phyloP scores from a whole-genome alignment of 2,113 vertebrate species.

The Tupaia chinensis region DNA sequence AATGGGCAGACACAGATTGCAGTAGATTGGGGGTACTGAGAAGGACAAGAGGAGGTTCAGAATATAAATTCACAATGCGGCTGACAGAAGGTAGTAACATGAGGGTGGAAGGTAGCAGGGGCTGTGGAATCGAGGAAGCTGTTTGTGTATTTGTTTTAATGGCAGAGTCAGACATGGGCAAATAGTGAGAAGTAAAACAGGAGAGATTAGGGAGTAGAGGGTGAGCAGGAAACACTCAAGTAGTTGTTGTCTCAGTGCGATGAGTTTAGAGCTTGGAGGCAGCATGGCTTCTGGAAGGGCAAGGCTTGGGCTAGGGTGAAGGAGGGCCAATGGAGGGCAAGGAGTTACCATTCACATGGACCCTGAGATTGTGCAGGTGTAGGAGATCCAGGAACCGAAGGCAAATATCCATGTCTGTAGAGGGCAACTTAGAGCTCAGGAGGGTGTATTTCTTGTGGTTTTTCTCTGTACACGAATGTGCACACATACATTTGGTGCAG shows the following conservation, averaged over 20 bases:
- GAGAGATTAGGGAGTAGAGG: not conserved
- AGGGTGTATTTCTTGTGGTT: too few species aligned
- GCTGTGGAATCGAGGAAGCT: not conserved
- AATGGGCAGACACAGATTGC: fast-evolving
- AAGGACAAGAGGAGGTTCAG: not conserved
- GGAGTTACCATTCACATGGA: not conserved
- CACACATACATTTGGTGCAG: fast-evolving
- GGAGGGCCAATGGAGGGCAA: too few species aligned
- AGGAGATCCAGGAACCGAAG: not conserved
- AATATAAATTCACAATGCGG: not conserved
- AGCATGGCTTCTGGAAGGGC: not conserved
- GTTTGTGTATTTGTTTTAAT: not conserved
- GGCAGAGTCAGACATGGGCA: not conserved
- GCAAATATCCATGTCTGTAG: fast-evolving
- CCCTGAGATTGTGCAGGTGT: not conserved
- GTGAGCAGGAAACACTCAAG: not conserved
- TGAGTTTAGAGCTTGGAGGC: not conserved
- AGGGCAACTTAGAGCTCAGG: not conserved
- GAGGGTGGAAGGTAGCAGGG: not conserved
- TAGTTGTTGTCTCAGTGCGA: not conserved
- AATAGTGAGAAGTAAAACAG: not conserved
- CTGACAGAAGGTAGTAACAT: not conserved
- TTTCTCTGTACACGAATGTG: not conserved
- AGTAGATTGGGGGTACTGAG: not conserved
- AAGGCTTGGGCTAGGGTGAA: not conserved